These are phyloP conservation scores for Neotragus moschatus DNA, from an alignment of 2,113 vertebrate species.

Conservation along the genomic window DNA sequence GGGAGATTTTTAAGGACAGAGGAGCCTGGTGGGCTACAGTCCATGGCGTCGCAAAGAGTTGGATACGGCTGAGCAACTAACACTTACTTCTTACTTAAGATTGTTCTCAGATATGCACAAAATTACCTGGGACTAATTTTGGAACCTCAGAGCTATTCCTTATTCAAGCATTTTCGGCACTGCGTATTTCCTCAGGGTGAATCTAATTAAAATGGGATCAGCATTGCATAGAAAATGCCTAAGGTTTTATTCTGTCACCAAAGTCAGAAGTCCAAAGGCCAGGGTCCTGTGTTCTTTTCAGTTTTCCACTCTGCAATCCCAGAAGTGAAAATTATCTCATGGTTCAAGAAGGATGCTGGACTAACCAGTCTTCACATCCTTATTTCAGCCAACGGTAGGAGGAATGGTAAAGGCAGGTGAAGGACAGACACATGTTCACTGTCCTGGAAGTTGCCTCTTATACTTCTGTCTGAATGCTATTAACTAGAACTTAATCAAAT, in stretches of 20 bases:
- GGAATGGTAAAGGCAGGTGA: background rate
- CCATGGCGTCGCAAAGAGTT: background rate
- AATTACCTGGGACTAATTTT: background rate
- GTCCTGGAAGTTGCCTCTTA: background rate
- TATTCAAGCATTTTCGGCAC: background rate
- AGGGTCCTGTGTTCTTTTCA: background rate
- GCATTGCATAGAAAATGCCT: background rate
- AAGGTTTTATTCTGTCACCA: background rate
- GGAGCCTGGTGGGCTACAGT: background rate
- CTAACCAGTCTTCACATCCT: background rate
- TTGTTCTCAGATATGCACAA: background rate
- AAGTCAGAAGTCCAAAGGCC: background rate
- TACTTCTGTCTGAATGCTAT: background rate
- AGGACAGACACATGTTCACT: background rate
- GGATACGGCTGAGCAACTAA: background rate
- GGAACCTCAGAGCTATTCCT: background rate
- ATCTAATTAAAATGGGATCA: background rate
- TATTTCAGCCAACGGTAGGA: background rate
- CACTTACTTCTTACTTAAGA: background rate
- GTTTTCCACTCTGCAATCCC: background rate
- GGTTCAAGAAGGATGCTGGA: background rate
- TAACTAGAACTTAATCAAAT: background rate
- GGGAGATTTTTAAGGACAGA: background rate
- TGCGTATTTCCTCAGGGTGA: background rate
- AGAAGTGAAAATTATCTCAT: background rate